A percentile compares a stretch with the other conserved stretches of the same genome.
phyloP scores from a whole-genome alignment of 2,888 invertebrate genomes.

The Ptychoptera albimana region DNA sequence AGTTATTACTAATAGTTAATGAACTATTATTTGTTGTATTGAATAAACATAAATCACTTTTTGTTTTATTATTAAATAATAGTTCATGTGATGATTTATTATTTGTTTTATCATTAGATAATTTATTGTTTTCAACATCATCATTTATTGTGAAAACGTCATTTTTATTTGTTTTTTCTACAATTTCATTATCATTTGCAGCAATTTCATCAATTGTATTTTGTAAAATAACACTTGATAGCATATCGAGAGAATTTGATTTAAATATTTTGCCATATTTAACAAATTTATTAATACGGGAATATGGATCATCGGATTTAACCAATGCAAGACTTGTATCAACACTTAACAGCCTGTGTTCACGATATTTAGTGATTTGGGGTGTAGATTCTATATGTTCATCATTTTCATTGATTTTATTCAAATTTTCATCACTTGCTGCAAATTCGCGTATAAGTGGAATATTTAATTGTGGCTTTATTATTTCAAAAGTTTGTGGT shows the following conservation, averaged over 20 bases:
- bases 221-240: conserved; percentile 14
- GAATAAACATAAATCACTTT: too few species aligned
- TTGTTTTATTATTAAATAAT: too few species aligned
- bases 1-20: too few species aligned
- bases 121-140: conserved; percentile 7
- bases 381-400: not conserved
- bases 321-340: conserved; percentile 15
- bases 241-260: conserved; percentile 27
- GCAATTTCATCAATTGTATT: not conserved
- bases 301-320: conserved; percentile 28
- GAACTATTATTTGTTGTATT: too few species aligned
- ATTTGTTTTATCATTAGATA: conserved; percentile 7
- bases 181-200: not conserved
- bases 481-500: conserved; percentile 5
- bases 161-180: not conserved
- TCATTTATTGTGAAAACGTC: conserved; percentile 3
- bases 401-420: not conserved
- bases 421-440: not conserved
- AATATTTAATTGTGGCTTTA: not conserved
- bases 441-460: not conserved
- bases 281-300: conserved; percentile 20
- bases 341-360: conserved; percentile 3
- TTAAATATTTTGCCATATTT: conserved; percentile 19
- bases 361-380: conserved; percentile 4
- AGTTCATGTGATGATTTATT: too few species aligned